Evolutionary conservation across 53 echinoderm and acorn worm genomes (phyloP), one percentile per base, ranked within the genome.

Genomic region (Holothuria scabra): DNA sequence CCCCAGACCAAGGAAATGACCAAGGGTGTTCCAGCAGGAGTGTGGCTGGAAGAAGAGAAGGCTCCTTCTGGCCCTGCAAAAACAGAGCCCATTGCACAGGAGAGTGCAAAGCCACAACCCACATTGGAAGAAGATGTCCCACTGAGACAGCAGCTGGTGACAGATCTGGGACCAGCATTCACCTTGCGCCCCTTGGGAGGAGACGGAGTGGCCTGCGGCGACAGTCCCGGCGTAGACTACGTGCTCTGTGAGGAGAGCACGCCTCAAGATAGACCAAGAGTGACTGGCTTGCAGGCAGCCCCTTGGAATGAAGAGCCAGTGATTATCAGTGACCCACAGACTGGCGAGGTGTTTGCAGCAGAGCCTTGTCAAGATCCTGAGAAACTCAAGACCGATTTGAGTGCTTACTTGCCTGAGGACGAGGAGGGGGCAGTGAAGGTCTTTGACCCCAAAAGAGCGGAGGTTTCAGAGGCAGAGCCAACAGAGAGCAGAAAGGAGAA

Each of bases 141-240:
- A 60, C 44, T 74, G 60, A 34, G 33, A 37, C 59, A 83, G 13
- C 94, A 94, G 83, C 56, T 94, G 22, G 76, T 91, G 21, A 94
- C 94, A 23, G 83, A 87, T 34, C 85, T 89, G 81, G 94, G 94
- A 56, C 94, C 87, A 14, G 94, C 94, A 16, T 94, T 87, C 80
- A 79, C 89, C 23, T 66, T 94, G 26, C 75, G 75, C 56, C 94
- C 94, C 25, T 28, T 89, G 28, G 56, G 76, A 83, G 87, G 87
- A 52, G 86, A 68, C 22, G 64, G 66, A 29, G 48, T 56, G 20
- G 80, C 84, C 25, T 79, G 84, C 12, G 79, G 59, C 41, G 80
- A 85, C 67, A 66, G 83, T 41, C 89, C 89, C 28, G 69, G 68
- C 28, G 85, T 69, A 37, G 89, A 89, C 63, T 84, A 75, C 25